A percentile compares a stretch with the other conserved stretches of the same genome.
phyloP scores from a whole-genome alignment of 1,140 invertebrate species.

The Scylla paramamosain region DNA sequence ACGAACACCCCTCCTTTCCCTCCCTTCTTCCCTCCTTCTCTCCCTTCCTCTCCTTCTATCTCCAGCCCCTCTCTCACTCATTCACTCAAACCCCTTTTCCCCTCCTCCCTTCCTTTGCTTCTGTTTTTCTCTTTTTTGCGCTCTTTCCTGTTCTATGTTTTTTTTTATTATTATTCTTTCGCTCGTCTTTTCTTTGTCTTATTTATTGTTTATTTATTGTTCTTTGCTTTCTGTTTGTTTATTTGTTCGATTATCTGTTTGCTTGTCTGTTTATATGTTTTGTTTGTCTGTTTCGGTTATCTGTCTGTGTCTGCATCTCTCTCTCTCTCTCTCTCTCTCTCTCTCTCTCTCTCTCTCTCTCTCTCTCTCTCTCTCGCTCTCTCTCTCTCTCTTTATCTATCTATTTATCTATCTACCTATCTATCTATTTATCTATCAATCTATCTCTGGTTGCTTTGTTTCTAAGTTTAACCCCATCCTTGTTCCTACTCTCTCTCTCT shows the following conservation, averaged over 20 bases:
- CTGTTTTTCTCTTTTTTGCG: neutral
- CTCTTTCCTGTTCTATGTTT: neutral
- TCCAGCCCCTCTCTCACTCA: neutral
- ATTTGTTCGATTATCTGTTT: neutral
- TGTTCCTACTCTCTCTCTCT: neutral
- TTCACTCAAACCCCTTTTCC: neutral
- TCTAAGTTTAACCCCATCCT: neutral
- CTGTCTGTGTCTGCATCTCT: neutral
- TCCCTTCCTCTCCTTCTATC: neutral
- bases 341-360: neutral
- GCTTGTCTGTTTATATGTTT: too few relatives aligned
- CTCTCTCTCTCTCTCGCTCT: neutral
- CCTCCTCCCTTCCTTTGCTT: neutral
- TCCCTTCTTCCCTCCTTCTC: neutral
- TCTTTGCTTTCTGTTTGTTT: neutral
- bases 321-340: conserved; percentile 22
- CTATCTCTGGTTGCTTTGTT: neutral
- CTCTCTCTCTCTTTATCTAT: neutral
- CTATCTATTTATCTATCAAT: neutral
- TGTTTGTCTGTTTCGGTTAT: neutral
- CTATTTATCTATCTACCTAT: neutral
- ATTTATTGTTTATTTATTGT: neutral
- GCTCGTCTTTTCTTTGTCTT: neutral
- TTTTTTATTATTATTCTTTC: neutral
- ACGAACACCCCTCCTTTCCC: neutral